Base-by-base conservation (phyloP, 2,797 vertebrate genomes). In the Microchirus variegatus region DNA sequence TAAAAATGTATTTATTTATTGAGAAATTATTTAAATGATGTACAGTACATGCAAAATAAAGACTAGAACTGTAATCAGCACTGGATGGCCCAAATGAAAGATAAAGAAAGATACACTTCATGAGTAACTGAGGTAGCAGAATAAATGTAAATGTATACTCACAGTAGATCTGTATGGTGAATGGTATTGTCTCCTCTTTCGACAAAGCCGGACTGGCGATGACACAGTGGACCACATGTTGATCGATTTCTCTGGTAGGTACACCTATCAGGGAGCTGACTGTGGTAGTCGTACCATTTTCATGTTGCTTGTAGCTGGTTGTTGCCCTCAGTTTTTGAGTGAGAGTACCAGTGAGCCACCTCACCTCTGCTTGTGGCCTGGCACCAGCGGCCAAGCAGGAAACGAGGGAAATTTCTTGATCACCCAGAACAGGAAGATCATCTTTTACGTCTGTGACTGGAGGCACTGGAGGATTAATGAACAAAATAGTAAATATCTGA, bases 151-250 rank as follows among this genome's bases (percentile, higher is more conserved):
- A 13, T 37, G n/a, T 38, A 38, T 64, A 90, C 88, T 48, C 51
- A 92, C 91, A 91, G 35, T 82, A 26, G 11, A 91, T 49, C n/a
- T 78, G 67, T 18, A 90, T 37, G 12, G 1, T 53, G 75, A 77
- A 78, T 14, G 53, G 0, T 10, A 70, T 22, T 3, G 5, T 38
- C 14, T 49, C 1, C 8, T 69, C 49, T 18, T 46, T 3, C 0
- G 1, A 2, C 14, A 70, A n/a, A 0, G 59, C 67, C 2, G 18
- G 2, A 49, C 55, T 63, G 15, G 5, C 74, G 46, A 91, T 10
- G 3, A 84, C 56, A 62, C 91, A 92, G 3, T 61, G 49, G 43
- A 90, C 60, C 6, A 1, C 2, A 3, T 43, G 52, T 1, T 59
- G 8, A 52, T 80, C 37, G 35, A 90, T 54, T 6, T 65, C 22